Base-by-base conservation (phyloP, 1,140 invertebrate genomes). In the Asbolus verrucosus region DNA sequence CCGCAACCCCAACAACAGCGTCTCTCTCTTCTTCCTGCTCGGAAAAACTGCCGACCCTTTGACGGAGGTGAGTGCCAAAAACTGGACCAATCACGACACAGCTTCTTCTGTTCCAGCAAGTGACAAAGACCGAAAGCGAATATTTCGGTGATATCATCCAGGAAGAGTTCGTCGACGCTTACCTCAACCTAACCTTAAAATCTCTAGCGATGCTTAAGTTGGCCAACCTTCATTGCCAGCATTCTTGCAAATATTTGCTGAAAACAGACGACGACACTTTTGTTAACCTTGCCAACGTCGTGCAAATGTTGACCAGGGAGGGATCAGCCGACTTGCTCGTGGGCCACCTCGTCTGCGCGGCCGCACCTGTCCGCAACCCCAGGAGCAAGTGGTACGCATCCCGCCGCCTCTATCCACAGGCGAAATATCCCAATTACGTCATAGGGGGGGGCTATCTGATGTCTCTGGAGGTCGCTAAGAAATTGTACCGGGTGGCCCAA, bases 121-220 rank as follows among this genome's bases (percentile, higher is more conserved):
- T n/a, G n/a, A n/a, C n/a, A n/a, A n/a, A n/a, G n/a, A n/a, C n/a
- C n/a, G n/a, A n/a, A n/a, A n/a, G n/a, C n/a, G n/a, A n/a, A n/a
- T n/a, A n/a, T n/a, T n/a, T n/a, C 74, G 87, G 89, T 19, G 95
- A 98, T 81, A 89, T 98, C n/a, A 90, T 98, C 30, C 92, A 96
- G 82, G 94, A 95, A 80, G 88, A 89, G 59, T 97, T 96, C 79
- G 78, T 91, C 5, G 96, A 98, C 81, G 90, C 91, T 0, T 98
- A 98, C 81, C 93, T 94, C 79, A 98, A 98, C 86, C 83, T 98
- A 54, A 97, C 95, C 0, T 80, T 97, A 3, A 98, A 98, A 80
- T 92, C 91, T n/a, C 87, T 94, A 6, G 90, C 94, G 87, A 86
- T 94, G 81, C 81, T 96, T 33, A 95, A 95, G 79, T 93, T 93